Evolutionary conservation across 2,113 vertebrate genomes (phyloP), one percentile per base, ranked within the genome.

Genomic region (Salminus brasiliensis): DNA sequence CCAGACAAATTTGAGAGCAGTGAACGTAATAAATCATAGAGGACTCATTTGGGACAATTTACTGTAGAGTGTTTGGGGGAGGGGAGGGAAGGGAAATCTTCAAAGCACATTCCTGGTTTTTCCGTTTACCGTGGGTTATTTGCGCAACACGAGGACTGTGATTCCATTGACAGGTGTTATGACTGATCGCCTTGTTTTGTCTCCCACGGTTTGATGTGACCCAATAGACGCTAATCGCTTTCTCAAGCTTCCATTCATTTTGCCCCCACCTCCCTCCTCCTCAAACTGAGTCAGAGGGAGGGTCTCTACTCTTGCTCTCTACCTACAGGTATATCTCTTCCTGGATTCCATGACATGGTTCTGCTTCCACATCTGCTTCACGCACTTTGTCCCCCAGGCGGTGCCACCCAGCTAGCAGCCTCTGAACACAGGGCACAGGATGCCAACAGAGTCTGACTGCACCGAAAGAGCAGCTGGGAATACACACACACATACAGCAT

Each of bases 361-460:
- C 39, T 72, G 13, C 74, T 66, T 10, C 55, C 3, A 78, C 76
- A 70, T 79, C 77, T 72, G 57, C 77, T 72, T 72, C 45, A 79
- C 12, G 57, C 77, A 79, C 32, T 41, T 69, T 63, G 34, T 49
- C 78, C 78, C 69, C 72, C 69, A 65, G 86, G 71, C 71, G 27
- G 30, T 79, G 86, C 88, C 90, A 90, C 90, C 88, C 89, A 90
- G 66, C 78, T 78, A 83, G 87, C 47, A 72, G 75, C 81, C 63
- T 43, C 57, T 49, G 21, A 57, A 77, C 32, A 63, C 72, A 71
- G 81, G 25, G 60, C 27, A 29, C n/a, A 36, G 49, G 71, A 72
- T 83, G 84, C 53, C 79, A 72, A 71, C 47, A 59, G 59, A 66
- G 62, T 78, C 71, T 70, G 66, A 70, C 72, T 74, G 55, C 34